Percentiles rank a stretch among this genome's conserved stretches.
phyloP scores from a whole-genome alignment of 2,888 invertebrate species.

The Dysmachus trigonus region DNA sequence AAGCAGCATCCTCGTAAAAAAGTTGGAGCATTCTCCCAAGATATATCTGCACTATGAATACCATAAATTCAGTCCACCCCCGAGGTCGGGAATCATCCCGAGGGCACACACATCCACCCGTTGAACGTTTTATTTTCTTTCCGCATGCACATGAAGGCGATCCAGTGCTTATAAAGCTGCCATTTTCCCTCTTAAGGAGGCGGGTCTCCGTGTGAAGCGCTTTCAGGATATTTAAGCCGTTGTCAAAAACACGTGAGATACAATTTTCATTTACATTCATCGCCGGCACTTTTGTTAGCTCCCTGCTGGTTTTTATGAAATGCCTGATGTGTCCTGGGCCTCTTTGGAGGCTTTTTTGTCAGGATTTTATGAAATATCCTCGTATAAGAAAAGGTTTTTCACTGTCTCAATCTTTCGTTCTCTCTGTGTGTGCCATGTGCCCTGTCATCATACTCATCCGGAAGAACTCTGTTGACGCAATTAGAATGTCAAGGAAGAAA shows the following conservation, averaged over 20 bases:
- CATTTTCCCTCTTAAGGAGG: not conserved
- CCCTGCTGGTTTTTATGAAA: slow-evolving; percentile 8
- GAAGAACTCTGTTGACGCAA: not conserved
- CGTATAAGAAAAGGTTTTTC: not conserved
- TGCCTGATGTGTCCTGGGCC: not conserved
- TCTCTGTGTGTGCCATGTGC: not conserved
- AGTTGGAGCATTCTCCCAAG: not conserved
- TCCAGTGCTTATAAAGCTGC: slow-evolving; percentile 4
- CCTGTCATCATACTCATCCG: not conserved
- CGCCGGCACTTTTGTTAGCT: not conserved
- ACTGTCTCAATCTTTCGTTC: not conserved
- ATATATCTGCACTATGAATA: slow-evolving; percentile 16
- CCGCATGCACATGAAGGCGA: not conserved
- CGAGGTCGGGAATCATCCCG: not conserved
- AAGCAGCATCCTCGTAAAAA: not conserved
- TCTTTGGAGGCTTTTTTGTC: not conserved
- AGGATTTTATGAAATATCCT: not conserved
- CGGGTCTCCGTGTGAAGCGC: not conserved
- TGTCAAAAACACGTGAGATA: slow-evolving; percentile 19
- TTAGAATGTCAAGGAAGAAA: not conserved
- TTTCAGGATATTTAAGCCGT: slow-evolving; percentile 10
- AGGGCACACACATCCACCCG: not conserved
- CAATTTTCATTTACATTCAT: slow-evolving; percentile 13
- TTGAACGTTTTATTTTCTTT: not conserved
- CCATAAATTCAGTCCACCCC: not conserved